phyloP scores from a whole-genome alignment of 2,888 invertebrate genomes.

The Parnassius apollo region DNA sequence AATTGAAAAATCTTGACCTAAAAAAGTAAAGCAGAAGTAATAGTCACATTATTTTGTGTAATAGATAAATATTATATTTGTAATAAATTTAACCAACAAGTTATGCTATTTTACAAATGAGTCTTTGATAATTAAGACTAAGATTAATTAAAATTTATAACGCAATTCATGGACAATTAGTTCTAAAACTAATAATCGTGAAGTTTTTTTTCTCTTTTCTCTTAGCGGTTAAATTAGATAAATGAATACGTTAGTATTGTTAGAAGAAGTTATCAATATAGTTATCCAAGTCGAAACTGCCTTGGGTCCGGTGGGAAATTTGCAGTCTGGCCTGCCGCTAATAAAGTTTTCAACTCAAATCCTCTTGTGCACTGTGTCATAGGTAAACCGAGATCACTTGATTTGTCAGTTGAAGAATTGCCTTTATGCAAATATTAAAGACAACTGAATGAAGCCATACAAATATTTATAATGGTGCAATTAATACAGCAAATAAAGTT shows the following conservation, averaged over 20 bases:
- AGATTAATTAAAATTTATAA: no score
- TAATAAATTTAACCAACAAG: background rate
- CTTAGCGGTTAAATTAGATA: constrained; percentile 1
- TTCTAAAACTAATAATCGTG: background rate
- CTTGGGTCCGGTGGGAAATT: constrained; percentile 74
- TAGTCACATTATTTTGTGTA: no score
- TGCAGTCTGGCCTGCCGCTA: constrained; percentile 75
- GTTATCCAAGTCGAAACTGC: constrained; percentile 74
- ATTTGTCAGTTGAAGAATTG: constrained; percentile 49
- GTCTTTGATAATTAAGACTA: no score
- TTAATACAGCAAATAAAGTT: no score
- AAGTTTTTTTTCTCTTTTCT: background rate
- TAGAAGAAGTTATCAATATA: constrained; percentile 72
- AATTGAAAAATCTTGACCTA: no score
- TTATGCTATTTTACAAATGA: no score
- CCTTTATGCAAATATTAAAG: constrained; percentile 13
- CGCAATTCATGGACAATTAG: background rate
- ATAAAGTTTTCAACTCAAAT: constrained; percentile 79
- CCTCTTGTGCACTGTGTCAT: constrained; percentile 71
- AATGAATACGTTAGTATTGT: constrained; percentile 35
- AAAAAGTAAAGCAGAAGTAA: no score
- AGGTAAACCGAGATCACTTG: constrained; percentile 60
- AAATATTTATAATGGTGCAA: no score
- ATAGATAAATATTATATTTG: no score
- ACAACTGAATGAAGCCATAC: no score